Percentiles rank a stretch among this genome's conserved stretches.
These are phyloP conservation scores for Hyaena hyaena DNA, from an alignment of 2,113 vertebrate genomes.

Conservation along the genomic window DNA sequence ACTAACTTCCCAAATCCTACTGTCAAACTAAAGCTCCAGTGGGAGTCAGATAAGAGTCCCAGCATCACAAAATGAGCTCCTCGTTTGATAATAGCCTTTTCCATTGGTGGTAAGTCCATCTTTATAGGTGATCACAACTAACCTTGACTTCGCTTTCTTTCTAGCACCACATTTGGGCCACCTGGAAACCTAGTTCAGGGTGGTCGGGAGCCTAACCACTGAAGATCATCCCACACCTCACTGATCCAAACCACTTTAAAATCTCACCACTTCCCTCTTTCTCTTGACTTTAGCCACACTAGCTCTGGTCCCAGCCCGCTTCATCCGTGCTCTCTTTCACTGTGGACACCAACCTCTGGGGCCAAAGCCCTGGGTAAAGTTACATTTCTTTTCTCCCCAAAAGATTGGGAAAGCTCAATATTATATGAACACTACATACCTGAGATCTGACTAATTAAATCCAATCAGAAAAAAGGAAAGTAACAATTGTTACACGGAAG, in stretches of 20 bases:
- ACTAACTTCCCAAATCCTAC: background rate
- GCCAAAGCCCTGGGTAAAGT: background rate
- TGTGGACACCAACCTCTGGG: accelerated
- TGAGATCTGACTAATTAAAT: background rate
- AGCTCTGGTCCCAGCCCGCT: accelerated
- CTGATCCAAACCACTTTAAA: background rate
- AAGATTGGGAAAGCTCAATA: background rate
- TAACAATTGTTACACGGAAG: background rate
- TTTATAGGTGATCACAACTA: background rate
- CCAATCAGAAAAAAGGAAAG: background rate
- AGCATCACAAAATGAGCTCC: background rate
- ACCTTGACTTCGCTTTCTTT: background rate
- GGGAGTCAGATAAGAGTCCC: background rate
- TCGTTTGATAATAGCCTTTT: accelerated
- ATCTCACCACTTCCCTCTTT: too few species aligned
- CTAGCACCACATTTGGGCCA: accelerated
- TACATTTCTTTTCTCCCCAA: background rate
- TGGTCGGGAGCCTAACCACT: accelerated
- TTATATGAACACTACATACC: background rate
- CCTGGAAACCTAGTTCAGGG: background rate
- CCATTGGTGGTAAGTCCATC: too few species aligned
- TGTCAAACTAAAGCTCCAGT: background rate
- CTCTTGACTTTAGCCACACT: accelerated
- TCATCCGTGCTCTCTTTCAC: accelerated
- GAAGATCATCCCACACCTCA: too few species aligned